A percentile compares a stretch with the other conserved stretches of the same genome.
phyloP scores from a whole-genome alignment of 2,113 vertebrate genomes.

The Oreochromis spilurus region DNA sequence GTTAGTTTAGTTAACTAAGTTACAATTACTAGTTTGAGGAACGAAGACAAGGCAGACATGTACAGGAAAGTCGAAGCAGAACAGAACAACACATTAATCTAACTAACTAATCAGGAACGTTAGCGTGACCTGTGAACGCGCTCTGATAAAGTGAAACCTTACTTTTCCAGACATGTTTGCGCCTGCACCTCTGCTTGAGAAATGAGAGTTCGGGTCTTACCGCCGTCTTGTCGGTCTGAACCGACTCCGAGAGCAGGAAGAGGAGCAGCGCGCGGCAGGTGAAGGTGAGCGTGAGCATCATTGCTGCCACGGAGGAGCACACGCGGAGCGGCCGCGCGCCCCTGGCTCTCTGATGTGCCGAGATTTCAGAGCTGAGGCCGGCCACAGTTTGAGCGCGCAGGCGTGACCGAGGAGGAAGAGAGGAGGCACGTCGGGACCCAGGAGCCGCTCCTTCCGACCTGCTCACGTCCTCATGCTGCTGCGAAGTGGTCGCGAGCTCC shows the following conservation, averaged over 20 bases:
- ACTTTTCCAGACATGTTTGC: neutral
- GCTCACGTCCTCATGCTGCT: neutral
- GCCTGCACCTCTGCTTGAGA: too few species aligned
- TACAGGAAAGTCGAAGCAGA: rapidly evolving
- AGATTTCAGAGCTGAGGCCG: neutral
- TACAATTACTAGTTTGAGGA: neutral
- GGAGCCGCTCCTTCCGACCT: neutral
- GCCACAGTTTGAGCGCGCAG: neutral
- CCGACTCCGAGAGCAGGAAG: conserved; percentile 9
- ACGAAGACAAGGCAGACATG: neutral
- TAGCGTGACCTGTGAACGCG: neutral
- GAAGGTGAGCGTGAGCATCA: conserved; percentile 48
- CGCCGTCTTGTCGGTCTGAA: conserved; percentile 21
- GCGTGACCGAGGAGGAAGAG: neutral
- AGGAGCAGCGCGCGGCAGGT: conserved; percentile 45
- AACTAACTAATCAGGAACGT: neutral
- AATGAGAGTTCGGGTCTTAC: conserved; percentile 9
- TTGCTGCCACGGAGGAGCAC: neutral
- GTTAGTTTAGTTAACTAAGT: neutral
- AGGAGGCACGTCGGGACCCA: neutral
- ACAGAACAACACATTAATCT: neutral
- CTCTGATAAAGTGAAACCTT: neutral
- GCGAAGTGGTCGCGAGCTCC: neutral
- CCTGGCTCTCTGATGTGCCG: neutral
- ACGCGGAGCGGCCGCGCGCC: conserved; percentile 1